Conservation (phyloP, 37 sponge, comb jelly and placozoan genomes). For the Halichondria panicea region DNA sequence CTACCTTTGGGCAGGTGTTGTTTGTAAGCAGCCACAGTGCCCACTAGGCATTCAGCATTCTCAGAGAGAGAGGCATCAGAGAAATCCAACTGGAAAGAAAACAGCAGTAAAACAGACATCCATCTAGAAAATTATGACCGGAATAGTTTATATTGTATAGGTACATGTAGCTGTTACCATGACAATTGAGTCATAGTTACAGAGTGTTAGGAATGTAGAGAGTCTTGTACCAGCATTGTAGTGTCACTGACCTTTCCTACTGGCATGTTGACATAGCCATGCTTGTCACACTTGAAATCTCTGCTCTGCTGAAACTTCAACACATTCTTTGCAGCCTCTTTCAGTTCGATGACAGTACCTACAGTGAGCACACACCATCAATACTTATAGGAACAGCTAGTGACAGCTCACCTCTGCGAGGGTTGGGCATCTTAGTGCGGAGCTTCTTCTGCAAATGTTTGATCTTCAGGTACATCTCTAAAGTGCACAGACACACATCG, state of each 20-base stretch:
- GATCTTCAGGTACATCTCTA: slow-evolving; percentile 36
- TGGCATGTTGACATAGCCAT: slow-evolving; percentile 14
- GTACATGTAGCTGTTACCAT: background rate
- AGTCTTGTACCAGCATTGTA: too few relatives aligned
- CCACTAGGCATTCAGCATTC: too few relatives aligned
- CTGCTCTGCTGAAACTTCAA: slow-evolving; percentile 23
- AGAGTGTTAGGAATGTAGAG: too few relatives aligned
- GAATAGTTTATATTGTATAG: background rate
- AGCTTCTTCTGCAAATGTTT: slow-evolving; percentile 48
- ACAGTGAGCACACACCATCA: background rate
- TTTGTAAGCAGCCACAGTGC: too few relatives aligned
- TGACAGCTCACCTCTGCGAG: slow-evolving; percentile 36
- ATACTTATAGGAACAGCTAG: background rate
- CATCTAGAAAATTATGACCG: background rate
- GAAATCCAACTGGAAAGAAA: slow-evolving; percentile 26
- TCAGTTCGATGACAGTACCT: slow-evolving; percentile 32
- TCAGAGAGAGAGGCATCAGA: too few relatives aligned
- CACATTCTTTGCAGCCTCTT: slow-evolving; percentile 10
- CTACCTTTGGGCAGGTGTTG: too few relatives aligned
- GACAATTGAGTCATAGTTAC: too few relatives aligned
- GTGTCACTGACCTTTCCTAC: slow-evolving; percentile 43
- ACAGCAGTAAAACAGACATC: background rate
- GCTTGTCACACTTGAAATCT: slow-evolving; percentile 8
- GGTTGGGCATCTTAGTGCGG: slow-evolving; percentile 50
- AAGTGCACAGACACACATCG: slow-evolving; percentile 54